Base-by-base conservation (phyloP, 2,888 invertebrate species). In the Tiliacea aurago region DNA sequence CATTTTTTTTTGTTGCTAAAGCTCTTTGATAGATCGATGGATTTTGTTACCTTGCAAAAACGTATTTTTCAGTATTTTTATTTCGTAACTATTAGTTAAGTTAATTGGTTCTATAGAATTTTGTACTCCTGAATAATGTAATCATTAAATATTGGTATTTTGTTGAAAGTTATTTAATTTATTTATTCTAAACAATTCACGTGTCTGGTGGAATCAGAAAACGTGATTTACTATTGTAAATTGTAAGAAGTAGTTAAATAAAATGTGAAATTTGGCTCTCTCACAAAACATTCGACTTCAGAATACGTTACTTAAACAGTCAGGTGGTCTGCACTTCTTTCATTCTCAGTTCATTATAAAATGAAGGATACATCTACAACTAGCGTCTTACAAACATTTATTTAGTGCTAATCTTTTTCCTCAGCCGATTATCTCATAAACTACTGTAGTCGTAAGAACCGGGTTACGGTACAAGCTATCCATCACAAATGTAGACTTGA, bases 241-340 rank as follows among this genome's bases (percentile, higher is more conserved):
- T 75, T 65, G 47, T 47, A 51, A 33, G 18, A 20, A 33, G 5
- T 58, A 28, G 15, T 28, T 68, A 49, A 64, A 37, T 71, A 51
- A 64, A 49, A 33, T 64, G 10, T 15, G 51, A 51, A 20, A 58
- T 63, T 28, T 76, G n/a, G n/a, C 65, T 67, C 33, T n/a, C 28
- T 23, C 43, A 61, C 23, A 70, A 70, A 79, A 70, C 64, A 70
- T 61, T 73, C 18, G n/a, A 49, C 68, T 67, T 56, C 28, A 67
- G 67, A 59, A 78, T 64, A n/a, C n/a, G n/a, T n/a, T n/a, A 28
- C 28, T 28, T 28, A 83, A 83, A 81, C 61, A 59, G 41, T 45
- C 4, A 49, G 45, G n/a, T 51, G 1, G 43, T 70, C 67, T 81
- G 74, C 28, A 62, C 13, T 61, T 73, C 28, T 58, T 73, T 78